Evolutionary conservation across 2,797 vertebrate species (phyloP), one percentile per base, ranked within the genome.

Genomic region (Lerista edwardsae): DNA sequence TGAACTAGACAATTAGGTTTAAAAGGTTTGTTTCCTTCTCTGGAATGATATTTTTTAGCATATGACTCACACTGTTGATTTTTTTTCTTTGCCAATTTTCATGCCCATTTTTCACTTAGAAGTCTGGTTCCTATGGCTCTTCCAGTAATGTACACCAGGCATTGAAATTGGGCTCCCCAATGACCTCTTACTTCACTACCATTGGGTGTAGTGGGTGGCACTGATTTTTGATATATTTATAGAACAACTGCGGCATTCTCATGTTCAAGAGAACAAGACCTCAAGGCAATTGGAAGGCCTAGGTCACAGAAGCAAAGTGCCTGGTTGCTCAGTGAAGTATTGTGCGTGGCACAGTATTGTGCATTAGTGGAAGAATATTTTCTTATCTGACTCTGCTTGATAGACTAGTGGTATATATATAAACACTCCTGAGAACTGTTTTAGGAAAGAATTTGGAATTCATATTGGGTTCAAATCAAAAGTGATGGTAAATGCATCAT

Each of bases 1-100:
- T 82, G 79, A 64, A 86, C 7, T 62, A 71, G 79, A 77, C 79
- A 82, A 71, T 71, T 71, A 31, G 65, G 59, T 75, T 86, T 82
- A 72, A 86, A 81, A 62, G 72, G 55, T 44, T 81, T 77, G 39
- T 71, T 71, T 19, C 19, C 47, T 21, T 74, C 12, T 73, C 36
- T 67, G n/a, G 25, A 6, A 21, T 71, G 25, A 64, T 76, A 51
- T 69, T 47, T 76, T 76, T 72, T 29, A 44, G 62, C 39, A 72
- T 72, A 51, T 41, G 36, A 69, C 65, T 39, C 31, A 76, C 12
- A n/a, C 2, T 75, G 6, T 34, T 71, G 14, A 15, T 76, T 62
- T 61, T 57, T 68, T 41, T 17, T 31, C 51, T 10, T 86, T 77
- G 17, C 25, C 27, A 72, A 12, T 61, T 72, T 62, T 64, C 41